Base-by-base conservation (phyloP, 2,113 vertebrate genomes). In the Petrocephalus zakoni region DNA sequence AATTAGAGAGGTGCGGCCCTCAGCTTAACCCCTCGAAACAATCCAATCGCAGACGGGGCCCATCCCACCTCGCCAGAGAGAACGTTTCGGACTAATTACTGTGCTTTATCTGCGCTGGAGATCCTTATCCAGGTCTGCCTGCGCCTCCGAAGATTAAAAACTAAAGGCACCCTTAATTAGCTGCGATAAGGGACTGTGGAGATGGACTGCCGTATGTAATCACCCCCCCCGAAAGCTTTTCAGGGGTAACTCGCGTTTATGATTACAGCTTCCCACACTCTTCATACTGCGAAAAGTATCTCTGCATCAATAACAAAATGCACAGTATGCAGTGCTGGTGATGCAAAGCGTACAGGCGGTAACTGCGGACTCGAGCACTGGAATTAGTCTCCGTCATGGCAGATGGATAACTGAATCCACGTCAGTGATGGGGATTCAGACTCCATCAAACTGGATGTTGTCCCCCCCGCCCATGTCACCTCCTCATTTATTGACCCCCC, bases 71-170 rank as follows among this genome's bases (percentile, higher is more conserved):
- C 78, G 89, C 91, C 34, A 91, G 61, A 47, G 64, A 87, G 78
- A 90, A 55, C 78, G 15, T 53, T 81, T 58, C 78, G 78, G 88
- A 87, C 85, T 89, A 87, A 89, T 92, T 90, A 88, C 82, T 86
- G 88, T 53, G 88, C 83, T 90, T 92, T 87, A 92, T 93, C 92
- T 91, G 90, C 89, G 89, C 90, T 91, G 88, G 88, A 90, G 91
- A 89, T 90, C 89, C 72, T 90, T 88, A 93, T 89, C 90, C 89
- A 49, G 89, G 82, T 19, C 90, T 89, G 85, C 7, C 72, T 83
- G 47, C 64, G 90, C 91, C 53, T 86, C 89, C 64, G 88, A 87
- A 89, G 90, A 94, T 93, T 91, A 92, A 92, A 46, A 46, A 84
- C 56, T 53, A 61, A 90, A 89, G 85, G 8, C 17, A 21, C 34